Conservation (phyloP, 2,113 vertebrate genomes). For the Pipa parva region DNA sequence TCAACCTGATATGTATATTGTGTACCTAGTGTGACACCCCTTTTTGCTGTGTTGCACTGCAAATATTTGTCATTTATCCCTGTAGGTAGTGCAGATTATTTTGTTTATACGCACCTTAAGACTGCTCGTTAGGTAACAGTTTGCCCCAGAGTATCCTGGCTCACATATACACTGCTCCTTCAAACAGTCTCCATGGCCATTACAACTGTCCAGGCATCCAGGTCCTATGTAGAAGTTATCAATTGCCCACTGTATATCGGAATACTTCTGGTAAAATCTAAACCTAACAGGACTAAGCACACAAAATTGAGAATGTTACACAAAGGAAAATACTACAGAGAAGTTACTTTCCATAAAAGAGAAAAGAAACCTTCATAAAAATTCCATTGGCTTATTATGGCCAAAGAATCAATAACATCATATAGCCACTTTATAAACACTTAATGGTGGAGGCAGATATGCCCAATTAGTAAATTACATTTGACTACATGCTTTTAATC, state of each 20-base stretch:
- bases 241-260: constrained; percentile 89
- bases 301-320: constrained; percentile 39
- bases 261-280: constrained; percentile 94
- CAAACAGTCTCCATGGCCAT: constrained; percentile 91
- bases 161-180: constrained; percentile 91
- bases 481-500: too few species aligned
- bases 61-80: background rate
- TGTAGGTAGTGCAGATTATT: too few species aligned
- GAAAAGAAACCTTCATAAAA: too few species aligned
- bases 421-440: too few species aligned
- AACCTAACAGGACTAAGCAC: constrained; percentile 87
- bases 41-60: too few species aligned
- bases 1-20: too few species aligned
- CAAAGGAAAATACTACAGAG: background rate
- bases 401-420: too few species aligned
- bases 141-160: constrained; percentile 84
- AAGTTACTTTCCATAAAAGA: too few species aligned
- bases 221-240: constrained; percentile 97
- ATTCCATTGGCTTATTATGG: too few species aligned
- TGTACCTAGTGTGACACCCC: too few species aligned
- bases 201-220: constrained; percentile 83
- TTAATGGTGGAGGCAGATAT: too few species aligned
- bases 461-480: too few species aligned
- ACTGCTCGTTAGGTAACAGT: constrained; percentile 82
- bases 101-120: constrained; percentile 70